phyloP scores from a whole-genome alignment of 2,888 invertebrate species.

The Drosophila mettleri region DNA sequence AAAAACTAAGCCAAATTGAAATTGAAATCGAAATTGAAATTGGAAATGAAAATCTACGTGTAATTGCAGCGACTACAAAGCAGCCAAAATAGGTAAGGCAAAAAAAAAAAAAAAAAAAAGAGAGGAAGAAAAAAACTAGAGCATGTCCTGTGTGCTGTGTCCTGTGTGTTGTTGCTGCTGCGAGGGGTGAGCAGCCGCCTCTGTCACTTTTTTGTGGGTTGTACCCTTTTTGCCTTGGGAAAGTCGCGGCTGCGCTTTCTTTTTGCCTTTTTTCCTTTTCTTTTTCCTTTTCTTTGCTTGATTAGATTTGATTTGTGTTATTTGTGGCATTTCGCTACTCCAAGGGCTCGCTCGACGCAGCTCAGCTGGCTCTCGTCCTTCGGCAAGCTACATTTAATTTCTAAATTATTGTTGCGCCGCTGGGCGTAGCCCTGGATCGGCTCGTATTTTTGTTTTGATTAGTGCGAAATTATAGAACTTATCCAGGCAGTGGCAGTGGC shows the following conservation, averaged over 20 bases:
- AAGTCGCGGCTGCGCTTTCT: slow-evolving; percentile 59
- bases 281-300: slow-evolving; percentile 45
- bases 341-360: background rate
- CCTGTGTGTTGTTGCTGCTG: slow-evolving; percentile 10
- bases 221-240: slow-evolving; percentile 57
- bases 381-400: slow-evolving; percentile 71
- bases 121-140: slow-evolving; percentile 63
- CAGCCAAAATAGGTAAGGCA: slow-evolving; percentile 14
- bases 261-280: slow-evolving; percentile 33
- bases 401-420: slow-evolving; percentile 73
- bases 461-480: slow-evolving; percentile 30
- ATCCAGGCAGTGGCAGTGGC: no score
- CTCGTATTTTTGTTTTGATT: slow-evolving; percentile 76
- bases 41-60: slow-evolving; percentile 41
- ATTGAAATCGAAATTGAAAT: slow-evolving; percentile 40
- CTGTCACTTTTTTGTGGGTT: slow-evolving; percentile 6
- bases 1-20: slow-evolving; percentile 47
- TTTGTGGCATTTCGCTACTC: slow-evolving; percentile 72
- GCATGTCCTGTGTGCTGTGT: slow-evolving; percentile 55
- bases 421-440: slow-evolving; percentile 54
- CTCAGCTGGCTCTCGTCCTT: slow-evolving; percentile 4
- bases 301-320: slow-evolving; percentile 78
- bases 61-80: slow-evolving; percentile 64
- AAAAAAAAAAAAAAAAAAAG: no score
- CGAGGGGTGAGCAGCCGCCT: slow-evolving; percentile 60